Evolutionary conservation across 2,113 vertebrate species (phyloP).

Genomic region (Perognathus longimembris): DNA sequence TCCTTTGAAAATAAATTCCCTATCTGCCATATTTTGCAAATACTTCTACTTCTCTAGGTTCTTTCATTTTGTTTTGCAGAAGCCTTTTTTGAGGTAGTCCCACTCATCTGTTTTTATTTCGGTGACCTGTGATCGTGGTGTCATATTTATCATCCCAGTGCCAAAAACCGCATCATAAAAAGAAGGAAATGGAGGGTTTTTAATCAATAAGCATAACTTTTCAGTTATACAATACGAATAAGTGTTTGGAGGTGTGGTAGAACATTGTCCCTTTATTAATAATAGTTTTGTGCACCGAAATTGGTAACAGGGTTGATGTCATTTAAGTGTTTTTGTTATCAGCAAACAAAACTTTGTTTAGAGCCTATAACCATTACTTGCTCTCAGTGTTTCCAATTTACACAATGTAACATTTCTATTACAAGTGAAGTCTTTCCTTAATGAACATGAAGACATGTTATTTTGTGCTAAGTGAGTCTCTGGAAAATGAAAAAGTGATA

Average conservation of each 20-base stretch:
- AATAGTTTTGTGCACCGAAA: background rate
- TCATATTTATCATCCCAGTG: background rate
- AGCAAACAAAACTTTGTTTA: background rate
- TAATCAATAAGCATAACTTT: background rate
- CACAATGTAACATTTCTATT: background rate
- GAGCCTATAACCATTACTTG: conserved; percentile 1
- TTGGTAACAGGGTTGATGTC: background rate
- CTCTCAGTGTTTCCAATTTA: background rate
- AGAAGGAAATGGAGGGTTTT: background rate
- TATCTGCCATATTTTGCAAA: background rate
- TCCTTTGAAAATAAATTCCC: background rate
- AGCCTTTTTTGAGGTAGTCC: background rate
- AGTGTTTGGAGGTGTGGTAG: background rate
- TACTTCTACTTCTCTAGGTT: background rate
- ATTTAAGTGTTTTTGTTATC: background rate
- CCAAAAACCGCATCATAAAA: background rate
- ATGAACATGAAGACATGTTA: conserved; percentile 36
- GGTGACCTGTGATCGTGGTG: background rate
- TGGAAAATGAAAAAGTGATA: conserved; percentile 47
- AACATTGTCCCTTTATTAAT: background rate
- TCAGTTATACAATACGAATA: background rate
- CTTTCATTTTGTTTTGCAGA: background rate
- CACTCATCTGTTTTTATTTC: background rate
- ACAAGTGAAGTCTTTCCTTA: background rate
- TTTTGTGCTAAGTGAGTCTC: conserved; percentile 26